Percentiles rank a stretch among this genome's conserved stretches.
phyloP scores from a whole-genome alignment of 2,113 vertebrate genomes.

The Panthera tigris region DNA sequence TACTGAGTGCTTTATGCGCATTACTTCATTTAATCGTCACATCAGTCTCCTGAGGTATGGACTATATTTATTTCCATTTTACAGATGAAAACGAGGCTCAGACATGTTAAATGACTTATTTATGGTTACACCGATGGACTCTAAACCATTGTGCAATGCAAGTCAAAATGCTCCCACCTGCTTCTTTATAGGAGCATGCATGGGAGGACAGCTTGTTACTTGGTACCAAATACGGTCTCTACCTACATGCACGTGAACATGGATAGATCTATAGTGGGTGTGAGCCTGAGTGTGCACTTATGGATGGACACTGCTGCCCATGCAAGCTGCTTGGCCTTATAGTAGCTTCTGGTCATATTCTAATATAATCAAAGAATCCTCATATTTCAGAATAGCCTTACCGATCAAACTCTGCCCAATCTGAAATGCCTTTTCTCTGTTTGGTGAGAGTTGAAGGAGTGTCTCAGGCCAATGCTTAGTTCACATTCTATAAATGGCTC shows the following conservation, averaged over 20 bases:
- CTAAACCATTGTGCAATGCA: neutral
- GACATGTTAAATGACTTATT: neutral
- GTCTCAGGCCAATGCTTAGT: constrained; percentile 69
- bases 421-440: constrained; percentile 54
- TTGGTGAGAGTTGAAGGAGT: constrained; percentile 64
- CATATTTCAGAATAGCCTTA: constrained; percentile 31
- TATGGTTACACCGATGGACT: neutral
- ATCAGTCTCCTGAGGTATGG: neutral
- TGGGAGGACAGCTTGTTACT: neutral
- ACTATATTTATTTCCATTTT: neutral
- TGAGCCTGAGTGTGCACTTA: neutral
- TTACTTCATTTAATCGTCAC: neutral
- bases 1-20: neutral
- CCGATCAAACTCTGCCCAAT: constrained; percentile 17
- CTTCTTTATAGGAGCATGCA: neutral
- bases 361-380: constrained; percentile 46
- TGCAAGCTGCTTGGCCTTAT: neutral
- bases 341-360: neutral
- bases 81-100: neutral
- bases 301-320: neutral
- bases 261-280: no score
- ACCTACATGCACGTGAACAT: no score
- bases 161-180: neutral
- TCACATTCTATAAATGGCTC: constrained; percentile 82
- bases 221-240: neutral